phyloP scores from a whole-genome alignment of 2,113 vertebrate genomes.

The Sardina pilchardus region DNA sequence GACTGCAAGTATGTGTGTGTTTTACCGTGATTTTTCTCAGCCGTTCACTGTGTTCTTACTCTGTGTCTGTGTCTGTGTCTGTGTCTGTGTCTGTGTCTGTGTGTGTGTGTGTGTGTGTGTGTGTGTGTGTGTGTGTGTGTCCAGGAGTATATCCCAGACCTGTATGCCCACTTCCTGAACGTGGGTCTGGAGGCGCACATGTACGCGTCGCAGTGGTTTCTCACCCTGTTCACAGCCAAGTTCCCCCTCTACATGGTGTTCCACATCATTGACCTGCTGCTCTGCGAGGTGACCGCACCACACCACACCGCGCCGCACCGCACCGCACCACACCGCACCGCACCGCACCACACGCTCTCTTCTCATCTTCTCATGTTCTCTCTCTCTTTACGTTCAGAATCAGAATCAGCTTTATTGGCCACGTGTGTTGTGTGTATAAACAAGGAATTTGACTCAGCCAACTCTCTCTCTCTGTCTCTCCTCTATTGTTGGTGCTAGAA shows the following conservation, averaged over 20 bases:
- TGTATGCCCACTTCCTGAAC: conserved; percentile 95
- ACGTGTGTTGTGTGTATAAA: no score
- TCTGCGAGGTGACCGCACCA: background rate
- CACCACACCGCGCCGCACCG: no score
- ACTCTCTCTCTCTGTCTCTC: background rate
- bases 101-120: background rate
- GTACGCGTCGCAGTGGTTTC: conserved; percentile 99
- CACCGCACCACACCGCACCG: background rate
- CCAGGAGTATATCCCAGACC: conserved; percentile 94
- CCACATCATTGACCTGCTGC: conserved; percentile 97
- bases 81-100: conserved; percentile 2
- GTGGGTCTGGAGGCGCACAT: conserved; percentile 98
- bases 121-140: conserved; percentile 5
- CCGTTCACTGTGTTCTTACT: no score
- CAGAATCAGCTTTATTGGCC: no score
- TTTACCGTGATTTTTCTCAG: no score
- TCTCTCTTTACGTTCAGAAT: background rate
- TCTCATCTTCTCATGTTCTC: background rate
- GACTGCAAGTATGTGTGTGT: background rate
- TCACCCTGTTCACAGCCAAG: conserved; percentile 97
- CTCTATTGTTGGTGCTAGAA: no score
- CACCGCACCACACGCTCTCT: background rate
- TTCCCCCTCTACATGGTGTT: conserved; percentile 99
- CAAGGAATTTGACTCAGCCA: no score
- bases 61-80: conserved; percentile 23